Conservation (phyloP, 1,140 invertebrate species). For the Panulirus ornatus region DNA sequence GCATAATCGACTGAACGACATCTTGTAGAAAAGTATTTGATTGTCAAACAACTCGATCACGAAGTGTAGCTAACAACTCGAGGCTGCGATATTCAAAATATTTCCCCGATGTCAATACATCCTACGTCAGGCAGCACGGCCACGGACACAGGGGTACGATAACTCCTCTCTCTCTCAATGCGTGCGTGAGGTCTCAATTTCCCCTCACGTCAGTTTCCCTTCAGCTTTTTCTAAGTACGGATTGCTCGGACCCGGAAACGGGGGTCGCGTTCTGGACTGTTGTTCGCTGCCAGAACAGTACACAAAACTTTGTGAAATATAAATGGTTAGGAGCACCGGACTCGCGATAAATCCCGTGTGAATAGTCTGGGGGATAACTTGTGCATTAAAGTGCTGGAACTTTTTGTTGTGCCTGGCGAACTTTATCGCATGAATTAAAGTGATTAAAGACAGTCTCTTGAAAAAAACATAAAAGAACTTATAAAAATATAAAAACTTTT, state of each 20-base stretch:
- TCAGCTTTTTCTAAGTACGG: background rate
- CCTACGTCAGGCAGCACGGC: background rate
- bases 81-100: background rate
- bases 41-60: background rate
- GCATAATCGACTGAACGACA: background rate
- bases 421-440: too few relatives aligned
- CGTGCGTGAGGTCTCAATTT: conserved; percentile 17
- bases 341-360: background rate
- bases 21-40: background rate
- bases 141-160: background rate
- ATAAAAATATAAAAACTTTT: too few relatives aligned
- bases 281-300: background rate
- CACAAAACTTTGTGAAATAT: background rate
- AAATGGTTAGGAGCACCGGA: background rate
- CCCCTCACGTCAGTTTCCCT: background rate
- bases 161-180: background rate
- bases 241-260: background rate
- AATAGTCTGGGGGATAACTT: too few relatives aligned
- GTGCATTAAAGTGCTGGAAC: too few relatives aligned
- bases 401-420: too few relatives aligned
- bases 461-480: too few relatives aligned
- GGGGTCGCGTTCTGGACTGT: background rate
- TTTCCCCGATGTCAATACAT: background rate
- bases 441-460: too few relatives aligned
- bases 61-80: background rate